phyloP scores from a whole-genome alignment of 2,888 invertebrate genomes.

The Pseudeuparius sepicola region DNA sequence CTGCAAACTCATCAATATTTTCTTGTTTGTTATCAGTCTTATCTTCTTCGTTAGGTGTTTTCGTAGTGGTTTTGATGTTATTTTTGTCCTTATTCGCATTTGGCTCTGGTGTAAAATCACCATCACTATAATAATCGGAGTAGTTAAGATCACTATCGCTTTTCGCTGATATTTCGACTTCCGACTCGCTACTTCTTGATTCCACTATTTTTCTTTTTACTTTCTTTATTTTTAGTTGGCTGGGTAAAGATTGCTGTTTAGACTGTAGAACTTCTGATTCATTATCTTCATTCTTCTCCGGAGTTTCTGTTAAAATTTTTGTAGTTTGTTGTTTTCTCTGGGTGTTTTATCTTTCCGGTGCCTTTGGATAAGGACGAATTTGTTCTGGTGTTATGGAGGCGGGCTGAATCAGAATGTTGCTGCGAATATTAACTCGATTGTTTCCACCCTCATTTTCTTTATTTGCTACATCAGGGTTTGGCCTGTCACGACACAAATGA shows the following conservation, averaged over 20 bases:
- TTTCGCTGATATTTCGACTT: constrained; percentile 3
- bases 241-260: no score
- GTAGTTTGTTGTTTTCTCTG: constrained; percentile 10
- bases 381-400: constrained; percentile 6
- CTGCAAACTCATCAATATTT: constrained; percentile 2
- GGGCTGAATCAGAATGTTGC: constrained; percentile 6
- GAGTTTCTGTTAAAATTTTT: constrained; percentile 13
- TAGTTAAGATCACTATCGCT: constrained; percentile 1
- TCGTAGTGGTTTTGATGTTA: constrained; percentile 1
- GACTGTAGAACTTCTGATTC: constrained; percentile 4
- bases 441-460: no score
- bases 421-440: constrained; percentile 8
- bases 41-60: constrained; percentile 1
- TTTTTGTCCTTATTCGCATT: constrained; percentile 2
- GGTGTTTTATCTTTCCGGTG: constrained; percentile 4
- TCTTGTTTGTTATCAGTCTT: constrained; percentile 1
- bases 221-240: no score
- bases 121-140: constrained; percentile 1
- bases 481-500: constrained; percentile 3
- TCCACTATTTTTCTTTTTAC: no score
- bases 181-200: no score
- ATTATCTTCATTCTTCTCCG: constrained; percentile 7
- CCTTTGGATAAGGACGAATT: constrained; percentile 10
- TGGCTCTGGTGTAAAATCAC: constrained; percentile 3
- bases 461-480: no score